These are phyloP conservation scores for Anhinga anhinga DNA, from an alignment of 2,113 vertebrate genomes.

Conservation along the genomic window DNA sequence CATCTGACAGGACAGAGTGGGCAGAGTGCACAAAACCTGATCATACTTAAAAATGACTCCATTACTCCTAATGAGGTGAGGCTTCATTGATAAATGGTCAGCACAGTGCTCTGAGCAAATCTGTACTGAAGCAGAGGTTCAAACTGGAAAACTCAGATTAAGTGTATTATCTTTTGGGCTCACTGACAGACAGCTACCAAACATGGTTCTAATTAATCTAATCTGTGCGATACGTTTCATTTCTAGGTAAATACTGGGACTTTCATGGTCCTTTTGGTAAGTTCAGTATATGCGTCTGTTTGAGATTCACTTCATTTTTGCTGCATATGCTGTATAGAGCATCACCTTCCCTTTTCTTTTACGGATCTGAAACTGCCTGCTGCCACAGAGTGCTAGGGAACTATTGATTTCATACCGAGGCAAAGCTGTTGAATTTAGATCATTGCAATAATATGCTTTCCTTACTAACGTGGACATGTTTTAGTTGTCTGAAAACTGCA, in stretches of 20 bases:
- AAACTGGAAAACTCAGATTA: neutral
- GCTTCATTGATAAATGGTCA: neutral
- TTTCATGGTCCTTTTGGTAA: conserved; percentile 15
- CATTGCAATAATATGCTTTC: neutral
- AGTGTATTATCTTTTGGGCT: neutral
- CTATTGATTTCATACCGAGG: neutral
- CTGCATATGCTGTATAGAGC: neutral
- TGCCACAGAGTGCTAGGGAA: neutral
- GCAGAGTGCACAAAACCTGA: conserved; percentile 85
- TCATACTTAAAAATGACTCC: conserved; percentile 89
- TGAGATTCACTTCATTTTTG: neutral
- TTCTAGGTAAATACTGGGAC: conserved; percentile 13
- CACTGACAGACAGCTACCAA: neutral
- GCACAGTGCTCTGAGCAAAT: neutral
- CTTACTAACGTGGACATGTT: neutral
- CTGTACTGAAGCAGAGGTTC: neutral
- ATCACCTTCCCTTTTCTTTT: neutral
- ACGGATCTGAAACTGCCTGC: neutral
- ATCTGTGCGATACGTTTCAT: neutral
- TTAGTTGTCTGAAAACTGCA: neutral
- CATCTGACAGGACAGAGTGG: conserved; percentile 92
- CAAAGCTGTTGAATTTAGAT: neutral
- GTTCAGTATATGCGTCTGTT: neutral
- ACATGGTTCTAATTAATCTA: neutral
- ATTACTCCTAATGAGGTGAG: conserved; percentile 88